Evolutionary conservation across 2,113 vertebrate species (phyloP).

Genomic region (Prinia subflava): DNA sequence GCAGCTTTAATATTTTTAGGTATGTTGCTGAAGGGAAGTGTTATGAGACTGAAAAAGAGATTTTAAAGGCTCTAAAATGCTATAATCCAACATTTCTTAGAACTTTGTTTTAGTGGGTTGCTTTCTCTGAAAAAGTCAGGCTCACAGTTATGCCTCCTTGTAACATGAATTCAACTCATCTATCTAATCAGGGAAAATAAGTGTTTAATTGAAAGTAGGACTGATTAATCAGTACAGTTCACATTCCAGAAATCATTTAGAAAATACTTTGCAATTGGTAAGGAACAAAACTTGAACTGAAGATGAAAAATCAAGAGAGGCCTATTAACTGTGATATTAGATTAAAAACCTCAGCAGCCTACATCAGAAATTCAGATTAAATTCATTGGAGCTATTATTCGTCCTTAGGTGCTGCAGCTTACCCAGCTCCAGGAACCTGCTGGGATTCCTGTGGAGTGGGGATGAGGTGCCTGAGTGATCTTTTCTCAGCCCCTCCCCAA

Average conservation of each 20-base stretch:
- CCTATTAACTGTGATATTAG: neutral
- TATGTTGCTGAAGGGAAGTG: conserved; percentile 24
- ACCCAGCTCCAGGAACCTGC: neutral
- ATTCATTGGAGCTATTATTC: neutral
- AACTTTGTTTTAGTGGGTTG: neutral
- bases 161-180: neutral
- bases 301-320: neutral
- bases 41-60: neutral
- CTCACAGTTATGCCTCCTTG: neutral
- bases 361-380: neutral
- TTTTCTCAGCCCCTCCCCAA: neutral
- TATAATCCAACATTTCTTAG: neutral
- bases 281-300: neutral
- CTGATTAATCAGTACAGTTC: neutral
- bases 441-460: neutral
- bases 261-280: neutral
- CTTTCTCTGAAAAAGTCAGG: neutral
- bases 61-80: conserved; percentile 12
- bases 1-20: conserved; percentile 24
- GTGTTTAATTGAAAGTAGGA: neutral
- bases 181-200: neutral
- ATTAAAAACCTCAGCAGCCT: neutral
- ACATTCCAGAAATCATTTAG: neutral
- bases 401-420: neutral
- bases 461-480: rapidly evolving